These are phyloP conservation scores for Macquaria australasica DNA, from an alignment of 2,113 vertebrate species.

Conservation along the genomic window DNA sequence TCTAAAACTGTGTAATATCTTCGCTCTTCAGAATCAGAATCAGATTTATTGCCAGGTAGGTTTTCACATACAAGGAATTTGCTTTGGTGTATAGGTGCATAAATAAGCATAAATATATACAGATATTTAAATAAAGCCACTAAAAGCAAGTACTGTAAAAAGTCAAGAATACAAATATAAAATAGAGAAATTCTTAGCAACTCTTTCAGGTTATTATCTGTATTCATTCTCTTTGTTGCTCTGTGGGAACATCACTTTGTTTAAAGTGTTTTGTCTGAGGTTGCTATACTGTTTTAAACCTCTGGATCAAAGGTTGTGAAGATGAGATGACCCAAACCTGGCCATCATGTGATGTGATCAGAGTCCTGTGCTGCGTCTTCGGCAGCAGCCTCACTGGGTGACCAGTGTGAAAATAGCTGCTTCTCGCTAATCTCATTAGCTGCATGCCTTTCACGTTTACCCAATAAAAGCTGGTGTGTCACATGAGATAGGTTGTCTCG, in stretches of 20 bases:
- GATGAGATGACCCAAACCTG: background rate
- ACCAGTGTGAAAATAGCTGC: background rate
- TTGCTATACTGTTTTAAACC: background rate
- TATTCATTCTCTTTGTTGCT: background rate
- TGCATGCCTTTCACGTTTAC: conserved; percentile 21
- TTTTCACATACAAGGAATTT: too few species aligned
- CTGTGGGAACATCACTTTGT: background rate
- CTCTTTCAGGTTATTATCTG: background rate
- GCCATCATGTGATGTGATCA: conserved; percentile 25
- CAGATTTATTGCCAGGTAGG: too few species aligned
- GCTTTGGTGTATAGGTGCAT: too few species aligned
- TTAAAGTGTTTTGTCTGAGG: background rate
- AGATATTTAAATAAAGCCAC: too few species aligned
- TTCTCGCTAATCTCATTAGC: conserved; percentile 53
- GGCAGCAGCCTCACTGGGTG: background rate
- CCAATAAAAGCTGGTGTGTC: conserved; percentile 13
- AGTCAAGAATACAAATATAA: too few species aligned
- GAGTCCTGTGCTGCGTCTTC: background rate
- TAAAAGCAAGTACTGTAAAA: too few species aligned
- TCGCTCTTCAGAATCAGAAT: too few species aligned
- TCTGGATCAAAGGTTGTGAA: background rate
- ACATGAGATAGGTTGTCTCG: conserved; percentile 8
- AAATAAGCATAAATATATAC: too few species aligned
- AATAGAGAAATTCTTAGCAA: too few species aligned
- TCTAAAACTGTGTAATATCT: background rate